Percentiles rank a stretch among this genome's conserved stretches.
Evolutionary conservation across 2,888 invertebrate genomes (phyloP).

Genomic region (Digitonthophagus gazella): DNA sequence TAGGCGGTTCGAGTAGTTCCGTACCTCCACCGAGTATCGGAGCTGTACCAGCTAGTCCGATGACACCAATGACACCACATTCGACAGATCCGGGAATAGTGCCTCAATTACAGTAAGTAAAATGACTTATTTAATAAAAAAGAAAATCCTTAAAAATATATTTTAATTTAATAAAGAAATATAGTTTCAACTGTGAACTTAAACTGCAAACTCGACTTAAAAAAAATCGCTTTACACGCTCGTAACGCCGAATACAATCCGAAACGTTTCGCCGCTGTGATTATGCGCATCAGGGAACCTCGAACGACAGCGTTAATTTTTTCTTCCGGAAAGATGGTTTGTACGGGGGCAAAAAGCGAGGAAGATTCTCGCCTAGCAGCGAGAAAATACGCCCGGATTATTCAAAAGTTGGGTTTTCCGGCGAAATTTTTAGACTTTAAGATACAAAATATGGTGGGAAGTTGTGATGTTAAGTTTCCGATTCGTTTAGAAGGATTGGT

Average conservation of each 20-base stretch:
- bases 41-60: conserved; percentile 75
- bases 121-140: not conserved
- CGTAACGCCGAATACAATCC: conserved; percentile 99
- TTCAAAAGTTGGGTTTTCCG: conserved; percentile 76
- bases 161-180: conserved; percentile 64
- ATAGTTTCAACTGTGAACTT: conserved; percentile 98
- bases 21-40: conserved; percentile 64
- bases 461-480: conserved; percentile 84
- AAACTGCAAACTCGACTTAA: conserved; percentile 91
- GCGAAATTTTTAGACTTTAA: conserved; percentile 78
- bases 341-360: conserved; percentile 83
- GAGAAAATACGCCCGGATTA: conserved; percentile 77
- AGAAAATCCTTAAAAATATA: not conserved
- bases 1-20: conserved; percentile 58
- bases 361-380: conserved; percentile 76
- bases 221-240: conserved; percentile 95
- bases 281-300: conserved; percentile 91
- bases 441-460: conserved; percentile 85
- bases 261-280: conserved; percentile 97
- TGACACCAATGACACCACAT: conserved; percentile 88
- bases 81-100: conserved; percentile 92
- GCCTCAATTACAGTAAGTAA: conserved; percentile 83
- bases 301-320: conserved; percentile 84
- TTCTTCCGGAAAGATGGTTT: conserved; percentile 85
- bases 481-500: conserved; percentile 77